phyloP scores from a whole-genome alignment of 2,797 vertebrate species.

The Schizopygopsis malacanthus region DNA sequence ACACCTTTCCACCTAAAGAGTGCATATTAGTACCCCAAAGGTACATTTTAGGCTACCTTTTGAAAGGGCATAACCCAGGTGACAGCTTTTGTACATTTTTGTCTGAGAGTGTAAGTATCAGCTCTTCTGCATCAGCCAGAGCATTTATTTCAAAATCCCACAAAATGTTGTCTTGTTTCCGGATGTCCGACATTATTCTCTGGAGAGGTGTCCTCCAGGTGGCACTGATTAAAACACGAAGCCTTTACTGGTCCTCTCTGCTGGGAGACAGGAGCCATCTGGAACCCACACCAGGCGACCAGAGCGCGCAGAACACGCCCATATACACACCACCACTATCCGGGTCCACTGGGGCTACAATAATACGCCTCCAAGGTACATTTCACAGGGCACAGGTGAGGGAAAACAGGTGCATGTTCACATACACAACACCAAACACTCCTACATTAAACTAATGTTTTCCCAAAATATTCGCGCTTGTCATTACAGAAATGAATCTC shows the following conservation, averaged over 20 bases:
- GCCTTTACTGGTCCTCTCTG: constrained; percentile 65
- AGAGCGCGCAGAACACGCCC: constrained; percentile 68
- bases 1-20: background rate
- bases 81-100: background rate
- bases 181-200: constrained; percentile 43
- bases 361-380: background rate
- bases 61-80: background rate
- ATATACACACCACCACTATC: constrained; percentile 60
- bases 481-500: constrained; percentile 24
- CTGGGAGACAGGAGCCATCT: constrained; percentile 74
- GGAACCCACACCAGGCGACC: constrained; percentile 76
- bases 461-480: background rate
- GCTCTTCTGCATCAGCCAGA: background rate
- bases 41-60: background rate
- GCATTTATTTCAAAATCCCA: constrained; percentile 4
- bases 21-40: background rate
- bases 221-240: constrained; percentile 65
- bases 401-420: constrained; percentile 4
- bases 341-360: constrained; percentile 65
- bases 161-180: constrained; percentile 36
- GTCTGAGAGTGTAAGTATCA: background rate
- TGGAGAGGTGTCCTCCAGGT: constrained; percentile 67
- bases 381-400: constrained; percentile 13
- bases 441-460: background rate
- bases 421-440: background rate